Evolutionary conservation across 2,797 vertebrate genomes (phyloP), one percentile per base, ranked within the genome.

Genomic region (Chelmon rostratus): DNA sequence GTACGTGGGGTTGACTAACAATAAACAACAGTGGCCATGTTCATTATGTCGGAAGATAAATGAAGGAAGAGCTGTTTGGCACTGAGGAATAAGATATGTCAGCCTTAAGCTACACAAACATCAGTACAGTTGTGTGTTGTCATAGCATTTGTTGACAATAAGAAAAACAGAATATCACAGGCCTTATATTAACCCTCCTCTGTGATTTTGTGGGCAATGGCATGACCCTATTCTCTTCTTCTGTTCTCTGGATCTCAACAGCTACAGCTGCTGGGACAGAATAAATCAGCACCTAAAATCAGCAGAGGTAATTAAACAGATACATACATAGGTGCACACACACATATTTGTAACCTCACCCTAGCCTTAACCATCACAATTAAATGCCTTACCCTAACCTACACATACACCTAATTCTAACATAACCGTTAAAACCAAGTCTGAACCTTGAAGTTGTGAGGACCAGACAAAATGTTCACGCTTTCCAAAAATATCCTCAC

Each of bases 271-370:
- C 67, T 80, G 15, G 68, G 56, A 59, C 63, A 50, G 75, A 83
- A 83, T 81, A 66, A 82, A 92, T 90, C 84, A 91, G 94, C 93
- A 95, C 92, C 94, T 89, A 91, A 85, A 87, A 91, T 94, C 81
- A 90, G 80, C 77, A 85, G 89, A 92, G 89, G 91, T 91, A 89
- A 93, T 88, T 63, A 80, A 44, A 84, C 79, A 86, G 2, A 79
- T 6, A 71, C 38, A 54, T 70, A 46, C 42, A 35, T 61, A 67
- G 21, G 67, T 40, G 54, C 64, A 52, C 28, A 31, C 50, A 44
- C 57, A 38, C 52, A 8, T 8, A 65, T 49, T 31, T 31, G 28
- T 31, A 21, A 68, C n/a, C n/a, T n/a, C n/a, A n/a, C n/a, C n/a
- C n/a, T n/a, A n/a, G n/a, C n/a, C n/a, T n/a, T n/a, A n/a, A n/a